A percentile compares a stretch with the other conserved stretches of the same genome.
Evolutionary conservation across 2,888 invertebrate species (phyloP).

Genomic region (Trichacis sp.): DNA sequence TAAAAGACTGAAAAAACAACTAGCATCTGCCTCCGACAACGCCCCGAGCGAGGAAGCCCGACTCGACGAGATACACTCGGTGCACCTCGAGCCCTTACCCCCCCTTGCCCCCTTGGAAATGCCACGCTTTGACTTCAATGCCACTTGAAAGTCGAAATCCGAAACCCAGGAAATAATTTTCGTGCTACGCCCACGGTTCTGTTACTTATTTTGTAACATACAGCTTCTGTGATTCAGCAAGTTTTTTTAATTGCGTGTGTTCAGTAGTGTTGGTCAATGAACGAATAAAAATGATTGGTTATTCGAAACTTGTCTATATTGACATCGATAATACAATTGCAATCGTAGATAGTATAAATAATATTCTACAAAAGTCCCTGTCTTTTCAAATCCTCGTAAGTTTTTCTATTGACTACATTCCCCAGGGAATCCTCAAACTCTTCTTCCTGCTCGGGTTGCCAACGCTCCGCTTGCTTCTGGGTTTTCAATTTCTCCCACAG

Average conservation of each 20-base stretch:
- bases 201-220: too few species aligned
- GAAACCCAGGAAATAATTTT: too few species aligned
- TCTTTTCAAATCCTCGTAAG: constrained; percentile 97
- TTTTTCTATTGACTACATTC: constrained; percentile 98
- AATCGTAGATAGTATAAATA: too few species aligned
- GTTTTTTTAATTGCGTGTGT: too few species aligned
- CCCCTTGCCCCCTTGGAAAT: constrained; percentile 74
- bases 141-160: too few species aligned
- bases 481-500: constrained; percentile 96
- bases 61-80: constrained; percentile 54
- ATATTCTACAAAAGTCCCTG: constrained; percentile 93
- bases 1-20: constrained; percentile 72
- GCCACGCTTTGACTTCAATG: constrained; percentile 73
- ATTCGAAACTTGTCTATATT: too few species aligned
- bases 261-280: too few species aligned
- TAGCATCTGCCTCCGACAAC: constrained; percentile 56
- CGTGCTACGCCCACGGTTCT: too few species aligned
- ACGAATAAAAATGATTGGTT: too few species aligned
- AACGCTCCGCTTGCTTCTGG: constrained; percentile 94
- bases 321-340: too few species aligned
- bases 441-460: constrained; percentile 97
- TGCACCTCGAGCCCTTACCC: constrained; percentile 66
- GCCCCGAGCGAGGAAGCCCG: constrained; percentile 39
- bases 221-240: too few species aligned
- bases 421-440: constrained; percentile 99